A percentile compares a stretch with the other conserved stretches of the same genome.
Conservation (phyloP, 2,888 invertebrate genomes). For the Pogonocherus hispidulus region DNA sequence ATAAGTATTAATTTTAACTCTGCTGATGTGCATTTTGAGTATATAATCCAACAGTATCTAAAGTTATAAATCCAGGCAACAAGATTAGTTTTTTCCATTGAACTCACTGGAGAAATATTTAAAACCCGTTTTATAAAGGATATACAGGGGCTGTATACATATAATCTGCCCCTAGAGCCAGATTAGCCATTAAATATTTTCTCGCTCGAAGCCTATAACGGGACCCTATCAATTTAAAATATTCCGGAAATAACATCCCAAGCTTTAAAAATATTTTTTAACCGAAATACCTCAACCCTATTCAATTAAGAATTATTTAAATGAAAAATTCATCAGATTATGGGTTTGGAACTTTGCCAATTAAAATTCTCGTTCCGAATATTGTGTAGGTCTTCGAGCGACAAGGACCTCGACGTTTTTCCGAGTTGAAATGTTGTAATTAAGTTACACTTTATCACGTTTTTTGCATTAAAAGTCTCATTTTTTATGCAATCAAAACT, state of each 20-base stretch:
- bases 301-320: constrained; percentile 49
- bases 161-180: neutral
- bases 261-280: constrained; percentile 41
- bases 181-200: neutral
- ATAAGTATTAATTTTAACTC: no score
- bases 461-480: constrained; percentile 28
- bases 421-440: constrained; percentile 32
- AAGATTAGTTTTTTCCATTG: no score
- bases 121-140: neutral
- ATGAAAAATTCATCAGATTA: constrained; percentile 45
- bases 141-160: no score
- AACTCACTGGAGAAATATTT: no score
- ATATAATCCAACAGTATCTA: no score
- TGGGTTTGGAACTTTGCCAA: constrained; percentile 38
- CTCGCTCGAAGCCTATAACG: neutral
- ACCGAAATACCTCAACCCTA: constrained; percentile 43
- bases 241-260: neutral
- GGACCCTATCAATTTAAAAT: neutral
- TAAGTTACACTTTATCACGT: constrained; percentile 32
- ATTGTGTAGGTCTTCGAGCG: constrained; percentile 27
- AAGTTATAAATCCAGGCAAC: no score
- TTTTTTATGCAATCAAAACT: constrained; percentile 35
- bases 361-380: constrained; percentile 34
- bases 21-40: no score
- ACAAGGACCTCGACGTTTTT: constrained; percentile 16